Base-by-base conservation (phyloP, 1,140 invertebrate species). In the Aphaenogaster rudis region DNA sequence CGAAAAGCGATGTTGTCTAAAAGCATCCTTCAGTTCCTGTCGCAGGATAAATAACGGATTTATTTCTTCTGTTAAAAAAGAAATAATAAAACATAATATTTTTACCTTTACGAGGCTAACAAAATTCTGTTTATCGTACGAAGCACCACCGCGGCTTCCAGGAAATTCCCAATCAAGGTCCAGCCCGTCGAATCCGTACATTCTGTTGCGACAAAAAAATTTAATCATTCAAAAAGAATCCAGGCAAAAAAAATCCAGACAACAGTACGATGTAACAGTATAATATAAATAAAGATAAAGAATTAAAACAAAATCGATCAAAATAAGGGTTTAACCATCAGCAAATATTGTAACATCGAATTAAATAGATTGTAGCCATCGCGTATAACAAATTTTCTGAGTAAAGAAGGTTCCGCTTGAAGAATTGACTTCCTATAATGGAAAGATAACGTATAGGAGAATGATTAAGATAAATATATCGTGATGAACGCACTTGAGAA, bases 101-200 rank as follows among this genome's bases (percentile, higher is more conserved):
- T 88, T 88, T 95, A 97, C 97, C 95, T 97, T 97, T 0, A 98
- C 96, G 15, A 99, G 94, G 0, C 94, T 88, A 0, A 98, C 96
- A 89, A 98, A 98, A 93, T 98, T 98, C 64, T 96, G 94, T 92
- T 97, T 98, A 92, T 99, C 98, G 63, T 96, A 94, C 0, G 97
- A 96, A 42, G 92, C 94, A 11, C 98, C 98, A 9, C 97, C 97
- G 90, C 98, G 96, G 91, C 96, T 96, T 9, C 96, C 97, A 0
- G 98, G 98, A 93, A 98, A 98, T 94, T 98, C 98, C 95, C 97
- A 95, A 92, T 98, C 98, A 76, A 98, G 94, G 92, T 98, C 98
- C 33, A 99, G 92, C 0, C 98, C 98, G 93, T 98, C 97, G 90
- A 98, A 98, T 52, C 97, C 96, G 93, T 98, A 97, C 88, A 96